Conservation (phyloP, 92 coral and sea anemone genomes). For the Phenganax marumi region DNA sequence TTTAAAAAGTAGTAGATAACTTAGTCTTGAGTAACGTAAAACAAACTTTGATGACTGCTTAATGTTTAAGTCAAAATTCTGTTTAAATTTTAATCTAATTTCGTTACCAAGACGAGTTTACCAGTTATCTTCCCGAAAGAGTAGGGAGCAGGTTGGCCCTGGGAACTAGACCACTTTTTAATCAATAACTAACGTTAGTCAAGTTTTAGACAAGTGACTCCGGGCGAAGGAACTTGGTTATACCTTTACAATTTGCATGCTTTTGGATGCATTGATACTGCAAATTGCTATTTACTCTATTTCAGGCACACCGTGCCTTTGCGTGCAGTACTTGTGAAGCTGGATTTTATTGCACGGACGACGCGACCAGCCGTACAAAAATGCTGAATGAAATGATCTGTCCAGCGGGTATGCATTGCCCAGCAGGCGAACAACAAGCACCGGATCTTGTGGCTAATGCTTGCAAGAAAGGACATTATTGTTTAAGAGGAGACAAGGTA, state of each 20-base stretch:
- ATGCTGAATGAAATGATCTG: slow-evolving; percentile 79
- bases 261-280: neutral
- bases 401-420: slow-evolving; percentile 95
- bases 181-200: too few relatives aligned
- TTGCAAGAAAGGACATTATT: slow-evolving; percentile 76
- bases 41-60: too few relatives aligned
- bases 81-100: too few relatives aligned
- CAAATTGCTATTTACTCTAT: neutral
- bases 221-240: too few relatives aligned
- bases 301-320: slow-evolving; percentile 84
- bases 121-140: too few relatives aligned
- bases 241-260: neutral
- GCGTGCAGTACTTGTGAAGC: slow-evolving; percentile 77
- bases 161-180: too few relatives aligned
- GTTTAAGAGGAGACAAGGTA: slow-evolving; percentile 96
- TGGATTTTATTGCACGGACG: slow-evolving; percentile 86
- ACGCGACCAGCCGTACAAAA: slow-evolving; percentile 72
- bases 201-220: too few relatives aligned
- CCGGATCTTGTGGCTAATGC: slow-evolving; percentile 90
- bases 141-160: too few relatives aligned
- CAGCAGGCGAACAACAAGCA: slow-evolving; percentile 67
- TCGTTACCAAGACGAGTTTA: too few relatives aligned
- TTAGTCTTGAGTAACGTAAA: too few relatives aligned
- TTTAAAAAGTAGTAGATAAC: too few relatives aligned
- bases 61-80: too few relatives aligned